Evolutionary conservation across 2,797 vertebrate species (phyloP).

Genomic region (Numenius phaeopus): DNA sequence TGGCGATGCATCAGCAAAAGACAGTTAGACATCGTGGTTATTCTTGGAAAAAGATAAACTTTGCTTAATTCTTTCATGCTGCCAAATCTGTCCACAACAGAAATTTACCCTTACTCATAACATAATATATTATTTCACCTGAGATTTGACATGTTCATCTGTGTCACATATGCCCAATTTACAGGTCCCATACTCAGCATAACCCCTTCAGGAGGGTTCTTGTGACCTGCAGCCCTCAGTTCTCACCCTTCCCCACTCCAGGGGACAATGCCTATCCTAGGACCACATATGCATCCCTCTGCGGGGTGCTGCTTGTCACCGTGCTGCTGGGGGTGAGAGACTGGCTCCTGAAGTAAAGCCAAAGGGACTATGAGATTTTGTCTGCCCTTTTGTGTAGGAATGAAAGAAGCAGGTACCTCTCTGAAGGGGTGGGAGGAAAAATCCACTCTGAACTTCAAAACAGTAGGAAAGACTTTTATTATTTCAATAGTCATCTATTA

Average conservation of each 20-base stretch:
- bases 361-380: not conserved
- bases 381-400: not conserved
- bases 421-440: not conserved
- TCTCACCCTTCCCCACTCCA: not conserved
- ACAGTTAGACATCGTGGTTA: not conserved
- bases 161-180: not conserved
- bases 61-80: not conserved
- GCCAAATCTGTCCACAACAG: not conserved
- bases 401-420: not conserved
- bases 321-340: rapidly evolving
- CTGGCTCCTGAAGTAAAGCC: not conserved
- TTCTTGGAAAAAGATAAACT: not conserved
- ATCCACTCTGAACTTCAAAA: not conserved
- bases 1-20: not conserved
- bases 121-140: not conserved
- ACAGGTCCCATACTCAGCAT: not conserved
- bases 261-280: rapidly evolving
- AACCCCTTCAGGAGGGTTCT: not conserved
- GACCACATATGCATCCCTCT: rapidly evolving
- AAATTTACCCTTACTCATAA: not conserved
- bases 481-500: not conserved
- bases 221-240: not conserved
- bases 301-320: not conserved
- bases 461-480: not conserved
- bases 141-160: not conserved